These are phyloP conservation scores for Heliconius hortense DNA, from an alignment of 2,888 invertebrate species.

Conservation along the genomic window DNA sequence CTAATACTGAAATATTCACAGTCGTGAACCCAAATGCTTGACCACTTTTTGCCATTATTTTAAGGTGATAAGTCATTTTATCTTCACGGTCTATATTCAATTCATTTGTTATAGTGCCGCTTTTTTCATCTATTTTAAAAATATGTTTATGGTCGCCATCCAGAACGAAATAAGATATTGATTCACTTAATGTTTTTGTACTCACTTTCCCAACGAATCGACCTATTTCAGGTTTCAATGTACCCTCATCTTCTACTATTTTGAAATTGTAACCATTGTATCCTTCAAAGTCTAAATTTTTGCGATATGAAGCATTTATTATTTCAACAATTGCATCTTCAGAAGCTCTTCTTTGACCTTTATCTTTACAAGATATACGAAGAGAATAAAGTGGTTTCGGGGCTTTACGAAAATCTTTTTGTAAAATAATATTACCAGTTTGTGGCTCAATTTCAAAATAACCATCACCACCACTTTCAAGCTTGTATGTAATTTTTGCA, in stretches of 20 bases:
- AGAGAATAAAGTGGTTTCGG: conserved; percentile 87
- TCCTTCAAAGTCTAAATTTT: conserved; percentile 88
- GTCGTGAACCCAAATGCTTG: conserved; percentile 88
- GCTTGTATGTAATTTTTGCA: conserved; percentile 88
- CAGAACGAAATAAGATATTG: conserved; percentile 88
- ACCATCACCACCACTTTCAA: conserved; percentile 90
- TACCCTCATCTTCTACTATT: conserved; percentile 90
- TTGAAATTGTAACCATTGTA: conserved; percentile 91
- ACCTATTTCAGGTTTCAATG: conserved; percentile 81
- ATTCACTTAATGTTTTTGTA: conserved; percentile 83
- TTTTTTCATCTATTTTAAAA: conserved; percentile 90
- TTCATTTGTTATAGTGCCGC: conserved; percentile 89
- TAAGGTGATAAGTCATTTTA: conserved; percentile 88
- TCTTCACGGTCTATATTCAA: conserved; percentile 93
- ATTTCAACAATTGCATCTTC: conserved; percentile 92
- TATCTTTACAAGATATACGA: conserved; percentile 90
- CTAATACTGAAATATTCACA: conserved; percentile 91
- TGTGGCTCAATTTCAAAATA: conserved; percentile 90
- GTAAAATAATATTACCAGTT: conserved; percentile 88
- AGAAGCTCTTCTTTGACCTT: conserved; percentile 87
- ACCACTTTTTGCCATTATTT: conserved; percentile 89
- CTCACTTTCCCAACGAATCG: conserved; percentile 90
- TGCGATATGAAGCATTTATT: conserved; percentile 86
- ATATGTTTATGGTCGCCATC: conserved; percentile 89
- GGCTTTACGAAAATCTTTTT: conserved; percentile 84